phyloP scores from a whole-genome alignment of 2,113 vertebrate species.

The Actenoides hombroni region DNA sequence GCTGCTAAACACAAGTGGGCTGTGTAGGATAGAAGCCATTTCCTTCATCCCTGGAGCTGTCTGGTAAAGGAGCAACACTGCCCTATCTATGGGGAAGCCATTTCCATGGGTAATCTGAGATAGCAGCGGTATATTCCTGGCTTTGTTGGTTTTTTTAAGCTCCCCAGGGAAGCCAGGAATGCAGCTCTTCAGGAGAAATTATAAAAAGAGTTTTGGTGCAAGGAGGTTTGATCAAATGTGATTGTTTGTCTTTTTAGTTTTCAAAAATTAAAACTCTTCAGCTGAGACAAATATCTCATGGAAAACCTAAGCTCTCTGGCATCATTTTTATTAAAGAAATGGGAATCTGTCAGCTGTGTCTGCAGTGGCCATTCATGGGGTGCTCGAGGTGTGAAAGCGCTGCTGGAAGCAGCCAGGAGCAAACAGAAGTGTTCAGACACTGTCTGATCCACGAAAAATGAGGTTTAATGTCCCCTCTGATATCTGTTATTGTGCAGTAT shows the following conservation, averaged over 20 bases:
- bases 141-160: not conserved
- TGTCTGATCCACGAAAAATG: not conserved
- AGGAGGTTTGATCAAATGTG: not conserved
- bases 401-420: not conserved
- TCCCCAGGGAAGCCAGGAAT: not conserved
- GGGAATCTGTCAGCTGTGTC: not conserved
- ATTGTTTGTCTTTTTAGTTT: not conserved
- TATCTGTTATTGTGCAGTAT: not conserved
- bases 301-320: not conserved
- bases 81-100: not conserved
- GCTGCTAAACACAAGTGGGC: not conserved
- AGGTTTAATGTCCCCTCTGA: not conserved
- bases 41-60: not conserved
- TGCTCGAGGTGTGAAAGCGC: not conserved
- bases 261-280: not conserved
- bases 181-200: not conserved
- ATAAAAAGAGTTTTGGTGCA: not conserved
- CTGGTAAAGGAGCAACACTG: not conserved
- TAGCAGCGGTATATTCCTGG: not conserved
- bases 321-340: not conserved
- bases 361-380: not conserved
- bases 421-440: not conserved
- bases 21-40: not conserved
- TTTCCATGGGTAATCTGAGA: not conserved
- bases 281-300: not conserved